Base-by-base conservation (phyloP, 2,113 vertebrate species). In the Ammospiza caudacuta region DNA sequence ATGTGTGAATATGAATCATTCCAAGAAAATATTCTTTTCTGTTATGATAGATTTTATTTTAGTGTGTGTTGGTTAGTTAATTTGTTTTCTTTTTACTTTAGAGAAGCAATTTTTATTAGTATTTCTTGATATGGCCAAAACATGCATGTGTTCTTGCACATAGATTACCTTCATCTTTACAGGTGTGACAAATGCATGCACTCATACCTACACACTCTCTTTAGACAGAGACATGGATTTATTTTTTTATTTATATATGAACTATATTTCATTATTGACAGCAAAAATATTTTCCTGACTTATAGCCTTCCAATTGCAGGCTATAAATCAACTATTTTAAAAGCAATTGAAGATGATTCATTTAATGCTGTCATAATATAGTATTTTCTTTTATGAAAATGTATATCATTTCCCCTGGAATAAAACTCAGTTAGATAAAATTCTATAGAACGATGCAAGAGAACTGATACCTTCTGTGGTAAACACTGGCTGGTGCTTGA, bases 331-430 rank as follows among this genome's bases (percentile, higher is more conserved):
- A 90, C n/a, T 58, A 83, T 96, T 97, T 98, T 86, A 93, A 97
- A 97, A 97, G 87, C 83, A 73, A 96, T 89, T 41, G 87, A 58
- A 94, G 72, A 93, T 94, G 73, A 98, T 96, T 97, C 83, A 96
- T 97, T 97, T 96, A 89, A 43, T 70, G 52, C 73, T 97, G 95
- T 94, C 94, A 94, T 94, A 96, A 96, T 83, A 85, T 1, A 95
- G 63, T 82, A 51, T 97, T 97, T 97, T 96, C 87, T 94, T 97
- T 96, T 96, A 97, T 91, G 79, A 97, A 96, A 97, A 97, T 96
- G 90, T 96, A 91, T 97, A 74, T 77, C 9, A 59, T 95, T 96
- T 95, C 58, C 23, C 55, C 64, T 89, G 54, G 54, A 95, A 93
- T 89, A 85, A 96, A 91, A 67, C 22, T 95, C n/a, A 35, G 25